A percentile compares a stretch with the other conserved stretches of the same genome.
phyloP scores from a whole-genome alignment of 2,113 vertebrate genomes.

The Isichthys henryi region DNA sequence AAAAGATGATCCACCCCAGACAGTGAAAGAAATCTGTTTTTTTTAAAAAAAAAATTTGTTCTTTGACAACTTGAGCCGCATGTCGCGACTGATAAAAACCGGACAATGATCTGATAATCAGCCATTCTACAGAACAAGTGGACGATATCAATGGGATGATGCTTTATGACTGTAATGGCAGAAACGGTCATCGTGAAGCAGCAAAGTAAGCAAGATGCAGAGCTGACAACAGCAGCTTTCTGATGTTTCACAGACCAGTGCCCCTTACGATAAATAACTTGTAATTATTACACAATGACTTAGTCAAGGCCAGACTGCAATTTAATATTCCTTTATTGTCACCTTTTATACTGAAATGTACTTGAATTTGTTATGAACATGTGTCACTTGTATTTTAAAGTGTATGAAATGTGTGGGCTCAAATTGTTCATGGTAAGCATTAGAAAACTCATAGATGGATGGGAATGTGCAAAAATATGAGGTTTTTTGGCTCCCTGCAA shows the following conservation, averaged over 20 bases:
- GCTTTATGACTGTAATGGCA: neutral
- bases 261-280: neutral
- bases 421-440: neutral
- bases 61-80: neutral
- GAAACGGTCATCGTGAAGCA: neutral
- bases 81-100: neutral
- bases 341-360: neutral
- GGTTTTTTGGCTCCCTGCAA: no score
- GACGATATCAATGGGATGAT: neutral
- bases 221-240: neutral
- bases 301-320: neutral
- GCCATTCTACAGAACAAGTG: neutral
- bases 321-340: neutral
- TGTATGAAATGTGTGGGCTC: neutral
- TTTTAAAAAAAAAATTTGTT: constrained; percentile 4
- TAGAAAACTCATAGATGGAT: neutral
- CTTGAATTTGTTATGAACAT: neutral
- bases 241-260: neutral
- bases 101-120: neutral
- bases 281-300: neutral
- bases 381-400: neutral
- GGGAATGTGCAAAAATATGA: neutral
- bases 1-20: neutral
- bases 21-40: neutral
- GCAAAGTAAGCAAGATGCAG: neutral